These are phyloP conservation scores for Diachasmimorpha longicaudata DNA, from an alignment of 1,140 invertebrate species.

Conservation along the genomic window DNA sequence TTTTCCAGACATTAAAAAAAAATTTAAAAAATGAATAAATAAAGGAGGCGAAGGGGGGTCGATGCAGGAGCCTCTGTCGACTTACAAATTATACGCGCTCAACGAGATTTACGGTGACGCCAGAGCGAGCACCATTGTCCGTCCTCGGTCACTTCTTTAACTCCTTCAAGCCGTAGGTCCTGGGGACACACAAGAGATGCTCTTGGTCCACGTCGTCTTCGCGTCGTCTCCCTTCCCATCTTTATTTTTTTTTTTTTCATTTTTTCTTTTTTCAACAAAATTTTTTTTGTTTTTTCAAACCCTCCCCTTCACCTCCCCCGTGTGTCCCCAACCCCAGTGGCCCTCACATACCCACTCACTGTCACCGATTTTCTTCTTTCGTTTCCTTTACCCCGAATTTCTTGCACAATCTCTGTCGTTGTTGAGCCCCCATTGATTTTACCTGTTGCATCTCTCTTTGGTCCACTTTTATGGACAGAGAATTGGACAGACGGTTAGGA, in stretches of 20 bases:
- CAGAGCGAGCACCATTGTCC: constrained; percentile 62
- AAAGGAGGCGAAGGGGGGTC: constrained; percentile 16
- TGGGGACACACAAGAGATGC: neutral
- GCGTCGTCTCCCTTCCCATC: neutral
- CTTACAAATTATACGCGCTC: constrained; percentile 64
- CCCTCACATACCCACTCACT: constrained; percentile 8
- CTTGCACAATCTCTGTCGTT: neutral
- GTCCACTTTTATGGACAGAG: constrained; percentile 8
- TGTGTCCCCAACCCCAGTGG: neutral
- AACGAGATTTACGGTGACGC: constrained; percentile 64
- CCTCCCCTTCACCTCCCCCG: too few species aligned
- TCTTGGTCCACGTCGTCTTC: neutral
- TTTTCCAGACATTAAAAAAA: neutral
- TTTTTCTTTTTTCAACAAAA: neutral
- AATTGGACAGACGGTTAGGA: neutral
- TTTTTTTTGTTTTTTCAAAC: neutral
- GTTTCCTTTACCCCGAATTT: neutral
- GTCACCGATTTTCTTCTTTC: constrained; percentile 13
- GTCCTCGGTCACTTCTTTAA: constrained; percentile 59
- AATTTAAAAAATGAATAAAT: neutral
- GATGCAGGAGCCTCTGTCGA: constrained; percentile 52
- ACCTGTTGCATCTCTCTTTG: constrained; percentile 1
- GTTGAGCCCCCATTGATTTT: neutral
- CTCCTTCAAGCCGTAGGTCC: constrained; percentile 29
- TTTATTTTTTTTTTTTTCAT: neutral